A percentile compares a stretch with the other conserved stretches of the same genome.
Evolutionary conservation across 1,140 invertebrate species (phyloP).

Genomic region (Eumaeus atala): DNA sequence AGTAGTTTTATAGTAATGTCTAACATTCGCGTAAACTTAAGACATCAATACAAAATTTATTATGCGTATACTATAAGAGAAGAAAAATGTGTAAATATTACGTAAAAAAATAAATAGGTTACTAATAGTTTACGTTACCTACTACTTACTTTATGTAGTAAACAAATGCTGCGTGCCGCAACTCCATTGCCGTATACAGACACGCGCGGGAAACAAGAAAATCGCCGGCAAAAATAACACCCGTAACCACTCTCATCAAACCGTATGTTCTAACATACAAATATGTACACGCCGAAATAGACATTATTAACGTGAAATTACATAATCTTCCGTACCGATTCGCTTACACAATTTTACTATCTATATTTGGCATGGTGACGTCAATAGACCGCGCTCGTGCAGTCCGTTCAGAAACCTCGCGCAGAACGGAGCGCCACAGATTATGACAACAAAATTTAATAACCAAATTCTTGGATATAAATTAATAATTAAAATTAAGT

Average conservation of each 20-base stretch:
- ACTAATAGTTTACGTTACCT: no score
- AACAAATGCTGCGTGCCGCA: constrained; percentile 54
- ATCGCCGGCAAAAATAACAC: constrained; percentile 66
- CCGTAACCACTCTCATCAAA: constrained; percentile 39
- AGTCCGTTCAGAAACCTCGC: constrained; percentile 45
- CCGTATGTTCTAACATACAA: constrained; percentile 28
- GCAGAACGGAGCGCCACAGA: constrained; percentile 34
- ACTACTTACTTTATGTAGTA: constrained; percentile 29
- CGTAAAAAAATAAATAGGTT: no score
- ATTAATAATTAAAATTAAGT: constrained; percentile 2
- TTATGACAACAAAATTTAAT: constrained; percentile 3
- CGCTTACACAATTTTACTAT: constrained; percentile 21
- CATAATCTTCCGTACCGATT: constrained; percentile 27
- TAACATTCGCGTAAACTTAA: no score
- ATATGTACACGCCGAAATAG: constrained; percentile 17
- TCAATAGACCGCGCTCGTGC: constrained; percentile 42
- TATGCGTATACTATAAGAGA: no score
- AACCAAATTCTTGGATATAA: not conserved
- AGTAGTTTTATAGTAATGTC: no score
- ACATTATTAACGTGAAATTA: constrained; percentile 22
- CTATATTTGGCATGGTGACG: constrained; percentile 65
- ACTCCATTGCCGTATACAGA: constrained; percentile 64
- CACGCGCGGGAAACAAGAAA: constrained; percentile 59
- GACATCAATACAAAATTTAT: no score
- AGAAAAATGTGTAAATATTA: no score